Conservation (phyloP, 2,113 vertebrate species). For the Scortum barcoo region DNA sequence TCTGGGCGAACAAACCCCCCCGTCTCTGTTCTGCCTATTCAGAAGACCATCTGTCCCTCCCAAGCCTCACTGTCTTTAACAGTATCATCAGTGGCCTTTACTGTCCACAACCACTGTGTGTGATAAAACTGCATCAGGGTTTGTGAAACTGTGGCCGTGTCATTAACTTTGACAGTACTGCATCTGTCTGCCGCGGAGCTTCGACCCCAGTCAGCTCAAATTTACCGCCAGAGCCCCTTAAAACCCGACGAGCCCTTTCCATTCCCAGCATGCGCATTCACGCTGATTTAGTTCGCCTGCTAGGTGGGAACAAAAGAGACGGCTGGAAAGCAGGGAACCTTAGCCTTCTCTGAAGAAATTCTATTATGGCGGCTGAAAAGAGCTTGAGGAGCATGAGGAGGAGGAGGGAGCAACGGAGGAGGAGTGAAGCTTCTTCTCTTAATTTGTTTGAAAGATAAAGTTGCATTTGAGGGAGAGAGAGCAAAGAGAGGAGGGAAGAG, state of each 20-base stretch:
- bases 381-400: neutral
- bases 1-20: neutral
- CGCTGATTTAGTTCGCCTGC: conserved; percentile 61
- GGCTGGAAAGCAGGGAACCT: conserved; percentile 51
- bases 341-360: conserved; percentile 45
- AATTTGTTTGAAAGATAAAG: conserved; percentile 31
- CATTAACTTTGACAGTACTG: conserved; percentile 2
- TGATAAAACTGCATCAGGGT: conserved; percentile 8
- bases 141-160: neutral
- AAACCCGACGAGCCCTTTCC: conserved; percentile 5
- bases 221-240: conserved; percentile 34
- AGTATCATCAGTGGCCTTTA: neutral
- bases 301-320: conserved; percentile 54
- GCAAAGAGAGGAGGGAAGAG: neutral
- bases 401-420: conserved; percentile 23
- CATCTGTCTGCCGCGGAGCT: conserved; percentile 33
- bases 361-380: conserved; percentile 64
- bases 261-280: conserved; percentile 51
- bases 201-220: conserved; percentile 37
- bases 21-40: neutral
- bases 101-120: neutral
- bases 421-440: conserved; percentile 24
- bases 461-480: conserved; percentile 25
- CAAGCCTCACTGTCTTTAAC: neutral
- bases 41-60: conserved; percentile 30